These are phyloP conservation scores for Spheniscus mendiculus DNA, from an alignment of 2,113 vertebrate genomes.

Conservation along the genomic window DNA sequence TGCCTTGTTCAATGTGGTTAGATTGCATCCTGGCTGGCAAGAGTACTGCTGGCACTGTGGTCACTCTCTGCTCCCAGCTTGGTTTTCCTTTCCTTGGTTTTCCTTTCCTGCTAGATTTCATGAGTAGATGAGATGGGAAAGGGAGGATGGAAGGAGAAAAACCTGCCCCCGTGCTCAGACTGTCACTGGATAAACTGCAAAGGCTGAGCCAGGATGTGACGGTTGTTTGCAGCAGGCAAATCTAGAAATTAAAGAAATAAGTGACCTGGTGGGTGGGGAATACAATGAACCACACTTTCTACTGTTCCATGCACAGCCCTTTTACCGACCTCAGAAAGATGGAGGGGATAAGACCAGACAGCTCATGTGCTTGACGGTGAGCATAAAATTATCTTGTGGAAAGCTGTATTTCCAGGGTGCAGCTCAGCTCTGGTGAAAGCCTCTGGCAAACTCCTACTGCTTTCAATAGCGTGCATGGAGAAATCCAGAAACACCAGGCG, in stretches of 20 bases:
- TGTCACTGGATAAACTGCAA: background rate
- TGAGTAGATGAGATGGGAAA: background rate
- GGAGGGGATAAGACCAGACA: background rate
- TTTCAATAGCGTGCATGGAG: background rate
- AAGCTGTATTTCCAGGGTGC: background rate
- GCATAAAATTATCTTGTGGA: background rate
- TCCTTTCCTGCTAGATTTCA: background rate
- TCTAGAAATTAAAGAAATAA: background rate
- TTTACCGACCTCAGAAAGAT: background rate
- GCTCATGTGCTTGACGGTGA: background rate
- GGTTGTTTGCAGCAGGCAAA: background rate
- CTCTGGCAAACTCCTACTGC: slow-evolving; percentile 18
- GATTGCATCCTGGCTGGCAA: background rate
- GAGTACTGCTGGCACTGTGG: background rate
- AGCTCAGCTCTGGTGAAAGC: slow-evolving; percentile 8
- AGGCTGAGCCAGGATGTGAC: background rate
- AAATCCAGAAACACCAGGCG: background rate
- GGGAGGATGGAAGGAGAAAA: background rate
- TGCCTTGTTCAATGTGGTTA: background rate
- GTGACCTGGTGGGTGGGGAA: background rate
- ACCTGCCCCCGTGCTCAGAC: accelerated
- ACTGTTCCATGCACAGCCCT: background rate
- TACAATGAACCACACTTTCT: background rate
- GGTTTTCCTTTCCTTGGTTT: background rate
- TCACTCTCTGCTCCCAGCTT: background rate